Evolutionary conservation across 2,797 vertebrate genomes (phyloP).

Genomic region (Crocidura indochinensis): DNA sequence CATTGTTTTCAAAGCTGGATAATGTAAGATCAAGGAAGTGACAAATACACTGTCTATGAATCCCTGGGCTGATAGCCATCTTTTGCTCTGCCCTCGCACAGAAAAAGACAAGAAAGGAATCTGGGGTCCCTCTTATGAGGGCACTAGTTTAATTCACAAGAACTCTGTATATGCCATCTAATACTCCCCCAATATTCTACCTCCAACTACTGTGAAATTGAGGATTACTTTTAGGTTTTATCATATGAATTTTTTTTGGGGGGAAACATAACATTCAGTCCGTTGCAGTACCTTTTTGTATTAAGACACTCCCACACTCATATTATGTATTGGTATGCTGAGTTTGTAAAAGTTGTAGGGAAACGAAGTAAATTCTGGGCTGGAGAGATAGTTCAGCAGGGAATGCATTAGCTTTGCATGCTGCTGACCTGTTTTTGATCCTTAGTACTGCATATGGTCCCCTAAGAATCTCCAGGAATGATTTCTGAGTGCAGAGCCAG

Average conservation of each 20-base stretch:
- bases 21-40: background rate
- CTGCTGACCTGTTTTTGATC: no score
- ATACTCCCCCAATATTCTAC: background rate
- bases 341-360: conserved; percentile 52
- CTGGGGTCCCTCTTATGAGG: background rate
- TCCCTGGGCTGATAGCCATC: background rate
- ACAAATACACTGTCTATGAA: background rate
- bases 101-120: background rate
- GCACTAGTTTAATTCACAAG: background rate
- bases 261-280: background rate
- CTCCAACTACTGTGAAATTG: background rate
- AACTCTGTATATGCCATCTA: background rate
- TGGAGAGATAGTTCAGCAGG: no score
- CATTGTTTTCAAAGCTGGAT: background rate
- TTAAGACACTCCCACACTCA: conserved; percentile 3
- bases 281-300: background rate
- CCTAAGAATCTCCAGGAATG: no score
- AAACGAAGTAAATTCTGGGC: no score
- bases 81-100: background rate
- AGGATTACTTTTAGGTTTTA: background rate
- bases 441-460: no score
- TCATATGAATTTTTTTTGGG: background rate
- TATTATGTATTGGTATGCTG: conserved; percentile 20
- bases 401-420: no score
- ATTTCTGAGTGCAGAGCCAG: no score